These are phyloP conservation scores for Torymus tubicola DNA, from an alignment of 2,888 invertebrate species.

Conservation along the genomic window DNA sequence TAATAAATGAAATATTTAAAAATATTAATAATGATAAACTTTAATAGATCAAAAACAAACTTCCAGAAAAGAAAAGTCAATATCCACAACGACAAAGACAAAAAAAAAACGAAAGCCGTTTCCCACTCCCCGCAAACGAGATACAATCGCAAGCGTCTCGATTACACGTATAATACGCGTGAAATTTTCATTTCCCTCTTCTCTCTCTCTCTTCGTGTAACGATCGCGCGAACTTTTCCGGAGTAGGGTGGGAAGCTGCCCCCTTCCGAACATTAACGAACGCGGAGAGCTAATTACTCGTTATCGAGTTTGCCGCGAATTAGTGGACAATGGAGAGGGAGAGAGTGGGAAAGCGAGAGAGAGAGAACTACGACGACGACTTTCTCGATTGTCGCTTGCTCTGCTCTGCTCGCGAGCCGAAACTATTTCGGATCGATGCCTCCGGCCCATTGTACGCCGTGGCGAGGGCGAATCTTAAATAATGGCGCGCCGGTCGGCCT, in stretches of 20 bases:
- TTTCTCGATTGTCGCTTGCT: slow-evolving; percentile 30
- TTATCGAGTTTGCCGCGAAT: slow-evolving; percentile 67
- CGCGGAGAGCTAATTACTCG: slow-evolving; percentile 64
- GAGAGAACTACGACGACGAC: slow-evolving; percentile 11
- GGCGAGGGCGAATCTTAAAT: slow-evolving; percentile 44
- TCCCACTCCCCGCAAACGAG: not conserved
- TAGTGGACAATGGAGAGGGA: slow-evolving; percentile 64
- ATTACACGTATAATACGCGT: not conserved
- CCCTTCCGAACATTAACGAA: slow-evolving; percentile 61
- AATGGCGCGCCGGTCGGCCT: slow-evolving; percentile 8
- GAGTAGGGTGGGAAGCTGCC: not conserved
- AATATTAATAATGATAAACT: no score
- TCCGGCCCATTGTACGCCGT: slow-evolving; percentile 25
- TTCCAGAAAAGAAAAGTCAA: no score
- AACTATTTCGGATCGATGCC: slow-evolving; percentile 55
- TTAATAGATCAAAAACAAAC: no score
- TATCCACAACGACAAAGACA: no score
- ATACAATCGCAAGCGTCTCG: not conserved
- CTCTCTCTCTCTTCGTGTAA: slow-evolving; percentile 44
- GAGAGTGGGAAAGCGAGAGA: not conserved
- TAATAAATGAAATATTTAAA: no score
- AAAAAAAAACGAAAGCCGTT: no score
- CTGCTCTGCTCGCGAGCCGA: slow-evolving; percentile 17
- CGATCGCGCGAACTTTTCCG: slow-evolving; percentile 62
- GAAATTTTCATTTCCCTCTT: slow-evolving; percentile 35